A percentile compares a stretch with the other conserved stretches of the same genome.
Conservation (phyloP, 2,113 vertebrate genomes). For the Equus przewalskii region DNA sequence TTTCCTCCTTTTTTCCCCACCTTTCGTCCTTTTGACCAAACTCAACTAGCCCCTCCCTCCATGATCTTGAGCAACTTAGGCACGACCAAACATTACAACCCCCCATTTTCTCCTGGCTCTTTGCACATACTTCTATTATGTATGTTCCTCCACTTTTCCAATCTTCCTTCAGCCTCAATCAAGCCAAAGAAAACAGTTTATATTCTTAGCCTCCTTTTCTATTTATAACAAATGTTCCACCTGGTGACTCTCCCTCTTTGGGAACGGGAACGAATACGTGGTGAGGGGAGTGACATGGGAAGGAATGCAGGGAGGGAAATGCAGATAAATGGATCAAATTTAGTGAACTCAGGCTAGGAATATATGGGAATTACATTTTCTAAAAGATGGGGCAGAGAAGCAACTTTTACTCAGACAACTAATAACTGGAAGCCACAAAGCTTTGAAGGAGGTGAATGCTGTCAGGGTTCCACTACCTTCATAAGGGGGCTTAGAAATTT, state of each 20-base stretch:
- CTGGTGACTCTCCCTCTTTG: background rate
- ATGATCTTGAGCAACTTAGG: background rate
- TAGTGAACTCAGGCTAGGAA: background rate
- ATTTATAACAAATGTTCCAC: background rate
- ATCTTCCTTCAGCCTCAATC: background rate
- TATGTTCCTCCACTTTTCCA: background rate
- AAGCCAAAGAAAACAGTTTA: background rate
- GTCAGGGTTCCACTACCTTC: background rate
- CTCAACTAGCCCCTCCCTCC: no score
- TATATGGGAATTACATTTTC: accelerated
- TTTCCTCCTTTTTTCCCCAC: background rate
- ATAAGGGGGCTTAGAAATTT: background rate
- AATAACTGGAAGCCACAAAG: background rate
- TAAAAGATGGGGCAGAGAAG: background rate
- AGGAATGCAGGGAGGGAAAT: background rate
- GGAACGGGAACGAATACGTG: background rate
- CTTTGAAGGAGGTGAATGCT: background rate
- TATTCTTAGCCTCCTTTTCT: background rate
- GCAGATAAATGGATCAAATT: background rate
- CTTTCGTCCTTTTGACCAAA: background rate
- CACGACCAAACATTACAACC: background rate
- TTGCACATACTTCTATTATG: background rate
- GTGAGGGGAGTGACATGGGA: background rate
- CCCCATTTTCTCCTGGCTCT: background rate
- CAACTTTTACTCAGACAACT: background rate